Base-by-base conservation (phyloP, 2,113 vertebrate genomes). In the Andinoacara biseriatus region DNA sequence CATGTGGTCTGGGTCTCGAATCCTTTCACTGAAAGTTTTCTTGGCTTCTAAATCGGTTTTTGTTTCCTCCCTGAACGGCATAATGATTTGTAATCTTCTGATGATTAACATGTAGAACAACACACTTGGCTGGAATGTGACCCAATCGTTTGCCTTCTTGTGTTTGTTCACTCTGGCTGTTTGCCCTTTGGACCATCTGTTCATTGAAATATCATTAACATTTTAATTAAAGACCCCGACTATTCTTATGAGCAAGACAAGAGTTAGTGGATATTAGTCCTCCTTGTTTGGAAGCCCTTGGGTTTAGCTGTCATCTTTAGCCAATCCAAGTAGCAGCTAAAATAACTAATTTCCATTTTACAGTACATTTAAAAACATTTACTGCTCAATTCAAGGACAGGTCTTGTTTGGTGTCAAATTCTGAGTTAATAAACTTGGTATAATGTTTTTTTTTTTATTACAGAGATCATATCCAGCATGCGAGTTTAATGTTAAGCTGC, bases 151-250 rank as follows among this genome's bases (percentile, higher is more conserved):
- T 18, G 5, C 22, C 58, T 63, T 18, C 31, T 20, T 58, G n/a
- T 78, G 74, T 72, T 82, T 79, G 59, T 80, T 75, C 26, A 61
- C 14, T 13, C 56, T 76, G 58, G 49, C 63, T 60, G 63, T 81
- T 82, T 87, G 85, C 83, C 86, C 85, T 86, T 87, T 87, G 59
- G 8, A 24, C 89, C 87, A 88, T 87, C 87, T 92, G 87, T 81
- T 91, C 86, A 56, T 58, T 62, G 69, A 82, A 79, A 84, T 58
- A 76, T 57, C 7, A 75, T 84, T 84, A 87, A 76, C 61, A 80
- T 87, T 57, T 79, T 61, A 40, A 81, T 79, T 56, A 52, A 77
- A 29, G 58, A 61, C 43, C 11, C 63, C 2, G 29, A 82, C 3
- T 24, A 20, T 72, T 86, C 78, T 60, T 26, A n/a, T 15, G 40